Evolutionary conservation across 2,888 invertebrate genomes (phyloP).

Genomic region (Tenthredo distinguenda): DNA sequence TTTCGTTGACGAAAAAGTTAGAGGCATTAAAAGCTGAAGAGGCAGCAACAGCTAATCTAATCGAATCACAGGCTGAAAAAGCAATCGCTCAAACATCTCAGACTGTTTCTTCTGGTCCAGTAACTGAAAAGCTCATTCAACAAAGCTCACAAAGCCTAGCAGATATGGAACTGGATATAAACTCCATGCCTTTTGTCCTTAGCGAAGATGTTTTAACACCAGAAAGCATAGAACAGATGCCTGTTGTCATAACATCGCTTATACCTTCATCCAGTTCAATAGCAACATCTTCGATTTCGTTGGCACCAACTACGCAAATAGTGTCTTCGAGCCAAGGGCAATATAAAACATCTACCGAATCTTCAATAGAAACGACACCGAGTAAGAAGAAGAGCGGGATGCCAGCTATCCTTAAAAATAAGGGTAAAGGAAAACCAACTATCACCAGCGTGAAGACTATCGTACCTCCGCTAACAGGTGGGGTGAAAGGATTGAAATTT

Average conservation of each 20-base stretch:
- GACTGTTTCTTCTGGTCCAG: conserved; percentile 57
- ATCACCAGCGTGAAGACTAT: conserved; percentile 74
- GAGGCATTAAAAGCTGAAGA: conserved; percentile 70
- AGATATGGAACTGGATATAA: conserved; percentile 83
- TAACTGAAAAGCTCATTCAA: conserved; percentile 69
- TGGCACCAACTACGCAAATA: conserved; percentile 66
- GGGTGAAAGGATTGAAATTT: conserved; percentile 71
- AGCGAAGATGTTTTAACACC: conserved; percentile 86
- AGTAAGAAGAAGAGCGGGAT: conserved; percentile 72
- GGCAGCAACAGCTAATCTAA: conserved; percentile 58
- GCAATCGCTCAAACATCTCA: conserved; percentile 58
- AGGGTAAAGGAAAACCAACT: conserved; percentile 73
- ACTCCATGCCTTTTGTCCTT: conserved; percentile 88
- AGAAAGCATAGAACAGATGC: conserved; percentile 85
- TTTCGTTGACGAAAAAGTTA: conserved; percentile 66
- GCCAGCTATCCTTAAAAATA: conserved; percentile 73
- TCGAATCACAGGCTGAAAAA: conserved; percentile 61
- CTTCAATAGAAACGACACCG: conserved; percentile 58
- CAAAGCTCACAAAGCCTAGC: conserved; percentile 71
- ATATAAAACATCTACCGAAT: conserved; percentile 55
- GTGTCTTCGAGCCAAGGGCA: conserved; percentile 62
- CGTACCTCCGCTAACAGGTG: conserved; percentile 71
- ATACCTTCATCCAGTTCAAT: conserved; percentile 63
- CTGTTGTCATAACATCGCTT: conserved; percentile 80
- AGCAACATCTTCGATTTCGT: conserved; percentile 58